Evolutionary conservation across 92 coral and sea anemone genomes (phyloP).

Genomic region (Epizoanthus illoricatus): DNA sequence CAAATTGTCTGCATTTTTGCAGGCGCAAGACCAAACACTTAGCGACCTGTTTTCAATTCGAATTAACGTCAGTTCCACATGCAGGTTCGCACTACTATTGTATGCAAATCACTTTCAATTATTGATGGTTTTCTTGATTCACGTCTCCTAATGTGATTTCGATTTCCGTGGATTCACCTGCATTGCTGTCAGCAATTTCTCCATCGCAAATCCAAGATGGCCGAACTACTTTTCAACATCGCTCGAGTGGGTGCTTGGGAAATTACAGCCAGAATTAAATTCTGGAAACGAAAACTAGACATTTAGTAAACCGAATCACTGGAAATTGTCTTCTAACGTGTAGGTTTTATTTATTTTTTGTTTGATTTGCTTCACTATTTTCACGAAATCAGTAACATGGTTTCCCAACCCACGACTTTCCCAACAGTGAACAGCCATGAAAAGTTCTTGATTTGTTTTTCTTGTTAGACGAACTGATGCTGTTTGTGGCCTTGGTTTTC

Average conservation of each 20-base stretch:
- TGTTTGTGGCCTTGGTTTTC: slow-evolving; percentile 7
- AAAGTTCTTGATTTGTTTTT: not conserved
- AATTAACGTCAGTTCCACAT: not conserved
- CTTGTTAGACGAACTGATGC: not conserved
- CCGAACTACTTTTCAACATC: slow-evolving; percentile 22
- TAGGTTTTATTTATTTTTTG: not conserved
- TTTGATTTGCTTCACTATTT: not conserved
- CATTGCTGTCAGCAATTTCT: slow-evolving; percentile 27
- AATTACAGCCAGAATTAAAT: not conserved
- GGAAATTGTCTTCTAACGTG: not conserved
- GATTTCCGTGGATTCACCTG: slow-evolving; percentile 34
- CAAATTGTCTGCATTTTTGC: slow-evolving; percentile 2
- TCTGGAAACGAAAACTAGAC: not conserved
- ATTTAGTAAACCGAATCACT: not conserved
- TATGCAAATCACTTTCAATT: slow-evolving; percentile 42
- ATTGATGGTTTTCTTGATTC: slow-evolving; percentile 9
- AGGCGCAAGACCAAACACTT: not conserved
- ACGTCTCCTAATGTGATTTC: slow-evolving; percentile 27
- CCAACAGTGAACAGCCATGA: too few species aligned
- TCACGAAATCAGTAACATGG: too few species aligned
- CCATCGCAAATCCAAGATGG: slow-evolving; percentile 56
- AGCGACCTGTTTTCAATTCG: slow-evolving; percentile 4
- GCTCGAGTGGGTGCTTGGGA: not conserved
- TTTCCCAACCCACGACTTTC: too few species aligned
- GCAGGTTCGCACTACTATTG: slow-evolving; percentile 20